A percentile compares a stretch with the other conserved stretches of the same genome.
Conservation (phyloP, 2,797 vertebrate genomes). For the Agapornis canus region DNA sequence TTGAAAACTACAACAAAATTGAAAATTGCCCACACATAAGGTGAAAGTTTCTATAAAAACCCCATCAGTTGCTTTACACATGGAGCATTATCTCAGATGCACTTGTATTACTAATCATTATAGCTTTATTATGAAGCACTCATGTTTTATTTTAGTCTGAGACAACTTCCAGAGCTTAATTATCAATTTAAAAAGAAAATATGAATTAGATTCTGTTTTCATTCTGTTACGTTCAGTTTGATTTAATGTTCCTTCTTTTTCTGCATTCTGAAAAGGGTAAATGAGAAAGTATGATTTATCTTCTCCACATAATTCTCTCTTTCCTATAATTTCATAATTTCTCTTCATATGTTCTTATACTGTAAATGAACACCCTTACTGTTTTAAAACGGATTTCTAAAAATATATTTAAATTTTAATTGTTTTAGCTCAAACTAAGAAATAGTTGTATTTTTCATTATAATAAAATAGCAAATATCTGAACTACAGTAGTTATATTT, state of each 20-base stretch:
- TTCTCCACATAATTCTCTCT: constrained; percentile 17
- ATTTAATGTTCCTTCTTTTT: neutral
- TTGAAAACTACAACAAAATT: neutral
- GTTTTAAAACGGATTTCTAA: neutral
- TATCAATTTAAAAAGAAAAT: neutral
- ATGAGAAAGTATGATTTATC: neutral
- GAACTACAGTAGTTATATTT: neutral
- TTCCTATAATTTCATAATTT: neutral
- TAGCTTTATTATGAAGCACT: neutral
- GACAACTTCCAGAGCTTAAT: neutral
- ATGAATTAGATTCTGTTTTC: neutral
- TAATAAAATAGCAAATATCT: neutral
- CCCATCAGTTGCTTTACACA: neutral
- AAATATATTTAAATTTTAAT: neutral
- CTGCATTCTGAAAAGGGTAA: neutral
- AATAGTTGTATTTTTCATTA: neutral
- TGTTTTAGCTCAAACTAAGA: neutral
- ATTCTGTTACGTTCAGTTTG: neutral
- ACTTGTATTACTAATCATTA: neutral
- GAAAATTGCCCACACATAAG: neutral
- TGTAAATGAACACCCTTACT: neutral
- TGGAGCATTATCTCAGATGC: neutral
- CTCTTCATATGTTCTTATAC: neutral
- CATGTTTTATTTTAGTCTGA: neutral
- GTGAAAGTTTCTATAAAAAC: neutral